Evolutionary conservation across 2,888 invertebrate genomes (phyloP).

Genomic region (Neria commutata): DNA sequence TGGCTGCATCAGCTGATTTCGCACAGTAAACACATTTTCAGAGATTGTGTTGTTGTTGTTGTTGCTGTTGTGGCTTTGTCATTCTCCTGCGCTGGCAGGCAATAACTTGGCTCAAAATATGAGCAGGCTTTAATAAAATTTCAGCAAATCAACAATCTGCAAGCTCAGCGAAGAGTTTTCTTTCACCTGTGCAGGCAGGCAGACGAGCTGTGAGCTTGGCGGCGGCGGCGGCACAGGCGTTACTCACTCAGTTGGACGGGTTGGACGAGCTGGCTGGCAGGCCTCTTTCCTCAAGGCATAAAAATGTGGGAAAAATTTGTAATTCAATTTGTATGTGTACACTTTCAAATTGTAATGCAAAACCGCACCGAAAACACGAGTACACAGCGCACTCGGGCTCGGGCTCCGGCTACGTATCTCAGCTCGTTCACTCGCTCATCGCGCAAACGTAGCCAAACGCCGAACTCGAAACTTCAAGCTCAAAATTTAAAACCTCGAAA

Average conservation of each 20-base stretch:
- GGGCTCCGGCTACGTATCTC: too few species aligned
- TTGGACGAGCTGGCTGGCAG: not conserved
- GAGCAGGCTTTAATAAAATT: not conserved
- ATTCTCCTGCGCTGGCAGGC: too few species aligned
- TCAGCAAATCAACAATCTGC: not conserved
- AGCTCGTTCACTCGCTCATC: too few species aligned
- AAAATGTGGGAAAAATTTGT: constrained; percentile 55
- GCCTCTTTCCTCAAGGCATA: constrained; percentile 19
- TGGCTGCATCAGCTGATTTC: too few species aligned
- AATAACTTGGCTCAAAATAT: too few species aligned
- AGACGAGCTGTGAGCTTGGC: not conserved
- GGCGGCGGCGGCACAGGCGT: not conserved
- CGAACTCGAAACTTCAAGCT: not conserved
- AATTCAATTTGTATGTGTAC: constrained; percentile 43
- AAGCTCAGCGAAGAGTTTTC: constrained; percentile 28
- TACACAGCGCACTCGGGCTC: not conserved
- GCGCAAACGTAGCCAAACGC: not conserved
- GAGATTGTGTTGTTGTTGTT: too few species aligned
- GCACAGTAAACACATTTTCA: too few species aligned
- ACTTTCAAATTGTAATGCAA: constrained; percentile 50
- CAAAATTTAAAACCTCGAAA: not conserved
- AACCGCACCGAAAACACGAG: constrained; percentile 50
- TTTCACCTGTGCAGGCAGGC: constrained; percentile 26
- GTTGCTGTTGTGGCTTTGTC: too few species aligned
- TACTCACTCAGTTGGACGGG: constrained; percentile 3